phyloP scores from a whole-genome alignment of 2,888 invertebrate species.

The Ophioninae sp. region DNA sequence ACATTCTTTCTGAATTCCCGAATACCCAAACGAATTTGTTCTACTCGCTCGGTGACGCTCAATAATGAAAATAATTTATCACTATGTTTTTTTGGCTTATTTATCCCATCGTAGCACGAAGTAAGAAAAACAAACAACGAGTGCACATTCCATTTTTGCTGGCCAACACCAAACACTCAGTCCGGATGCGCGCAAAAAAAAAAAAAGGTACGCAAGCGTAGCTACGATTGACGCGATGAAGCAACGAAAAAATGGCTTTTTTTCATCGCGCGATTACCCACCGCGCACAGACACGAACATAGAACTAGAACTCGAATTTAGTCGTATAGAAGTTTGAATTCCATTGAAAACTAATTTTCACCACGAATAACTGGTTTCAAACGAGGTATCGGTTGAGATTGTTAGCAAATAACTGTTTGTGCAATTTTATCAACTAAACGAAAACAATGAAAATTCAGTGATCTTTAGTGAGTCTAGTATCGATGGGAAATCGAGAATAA shows the following conservation, averaged over 20 bases:
- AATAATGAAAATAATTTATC: background rate
- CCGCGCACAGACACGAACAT: conserved; percentile 32
- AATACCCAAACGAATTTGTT: background rate
- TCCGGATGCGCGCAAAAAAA: conserved; percentile 5
- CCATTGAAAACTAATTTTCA: too few species aligned
- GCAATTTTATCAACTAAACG: too few species aligned
- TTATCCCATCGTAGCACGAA: background rate
- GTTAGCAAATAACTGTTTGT: too few species aligned
- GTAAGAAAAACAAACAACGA: conserved; percentile 1
- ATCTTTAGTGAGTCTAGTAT: too few species aligned
- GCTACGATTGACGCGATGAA: conserved; percentile 37
- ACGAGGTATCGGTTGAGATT: too few species aligned
- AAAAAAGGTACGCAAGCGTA: conserved; percentile 39
- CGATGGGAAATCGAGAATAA: too few species aligned
- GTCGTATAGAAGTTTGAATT: too few species aligned
- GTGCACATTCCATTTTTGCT: background rate
- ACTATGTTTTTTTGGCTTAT: background rate
- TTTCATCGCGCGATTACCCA: conserved; percentile 42
- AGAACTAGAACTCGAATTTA: background rate
- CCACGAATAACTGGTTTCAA: too few species aligned
- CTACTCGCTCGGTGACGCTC: background rate
- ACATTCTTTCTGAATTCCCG: background rate
- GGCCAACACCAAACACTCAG: conserved; percentile 17
- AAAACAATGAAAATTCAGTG: too few species aligned
- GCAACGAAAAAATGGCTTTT: conserved; percentile 49